Percentiles rank a stretch among this genome's conserved stretches.
Conservation (phyloP, 2,888 invertebrate genomes). For the Scaptomyza tumidula region DNA sequence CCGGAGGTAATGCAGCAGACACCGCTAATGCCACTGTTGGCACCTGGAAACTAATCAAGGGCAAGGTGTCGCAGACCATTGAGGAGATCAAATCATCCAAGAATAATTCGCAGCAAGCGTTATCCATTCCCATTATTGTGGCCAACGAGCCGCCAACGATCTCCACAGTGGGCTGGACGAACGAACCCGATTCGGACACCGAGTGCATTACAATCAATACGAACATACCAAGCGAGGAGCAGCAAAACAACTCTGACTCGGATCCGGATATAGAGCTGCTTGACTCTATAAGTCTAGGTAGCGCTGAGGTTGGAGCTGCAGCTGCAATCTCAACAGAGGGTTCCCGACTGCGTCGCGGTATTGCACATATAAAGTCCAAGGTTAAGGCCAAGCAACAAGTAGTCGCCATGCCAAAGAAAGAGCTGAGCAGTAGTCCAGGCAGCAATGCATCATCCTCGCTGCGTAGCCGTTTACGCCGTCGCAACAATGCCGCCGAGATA, state of each 20-base stretch:
- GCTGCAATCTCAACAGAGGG: conserved; percentile 62
- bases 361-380: conserved; percentile 82
- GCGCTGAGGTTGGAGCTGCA: conserved; percentile 38
- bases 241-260: conserved; percentile 77
- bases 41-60: conserved; percentile 84
- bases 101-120: conserved; percentile 56
- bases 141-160: conserved; percentile 52
- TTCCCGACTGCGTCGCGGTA: conserved; percentile 79
- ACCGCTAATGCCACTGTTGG: conserved; percentile 75
- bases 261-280: conserved; percentile 80
- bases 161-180: conserved; percentile 54
- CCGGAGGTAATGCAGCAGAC: conserved; percentile 28
- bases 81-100: conserved; percentile 84
- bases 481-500: conserved; percentile 59
- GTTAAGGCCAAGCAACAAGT: conserved; percentile 79
- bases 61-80: conserved; percentile 84
- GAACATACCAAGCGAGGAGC: conserved; percentile 78
- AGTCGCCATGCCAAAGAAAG: conserved; percentile 63
- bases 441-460: conserved; percentile 38
- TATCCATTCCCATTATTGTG: conserved; percentile 64
- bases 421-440: conserved; percentile 53
- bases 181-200: conserved; percentile 82
- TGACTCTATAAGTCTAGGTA: conserved; percentile 65
- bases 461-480: conserved; percentile 71
- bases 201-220: conserved; percentile 80